A percentile compares a stretch with the other conserved stretches of the same genome.
phyloP scores from a whole-genome alignment of 2,888 invertebrate species.

The Heliconius sara region DNA sequence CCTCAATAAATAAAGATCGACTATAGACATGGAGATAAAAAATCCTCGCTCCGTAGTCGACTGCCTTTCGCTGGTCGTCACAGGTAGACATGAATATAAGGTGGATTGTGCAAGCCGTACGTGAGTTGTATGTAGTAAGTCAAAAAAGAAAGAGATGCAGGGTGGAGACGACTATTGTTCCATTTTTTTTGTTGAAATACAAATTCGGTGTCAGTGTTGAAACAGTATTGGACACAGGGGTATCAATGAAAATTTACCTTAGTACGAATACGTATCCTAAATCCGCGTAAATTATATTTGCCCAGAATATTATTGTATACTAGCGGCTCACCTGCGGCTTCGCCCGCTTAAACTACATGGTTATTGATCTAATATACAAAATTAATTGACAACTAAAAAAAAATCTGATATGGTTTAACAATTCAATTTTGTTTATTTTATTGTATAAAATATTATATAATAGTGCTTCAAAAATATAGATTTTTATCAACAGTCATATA shows the following conservation, averaged over 20 bases:
- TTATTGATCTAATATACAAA: too few relatives aligned
- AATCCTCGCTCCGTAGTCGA: conserved; percentile 29
- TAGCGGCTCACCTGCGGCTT: too few relatives aligned
- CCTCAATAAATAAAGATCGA: conserved; percentile 45
- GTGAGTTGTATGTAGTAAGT: conserved; percentile 20
- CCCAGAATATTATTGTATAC: not conserved
- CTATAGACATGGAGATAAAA: conserved; percentile 39
- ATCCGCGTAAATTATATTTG: not conserved
- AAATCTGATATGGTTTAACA: too few relatives aligned
- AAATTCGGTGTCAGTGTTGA: conserved; percentile 3
- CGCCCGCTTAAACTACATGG: too few relatives aligned
- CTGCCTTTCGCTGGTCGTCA: conserved; percentile 38
- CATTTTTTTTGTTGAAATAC: conserved; percentile 6
- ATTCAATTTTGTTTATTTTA: too few relatives aligned
- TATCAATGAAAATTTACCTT: not conserved
- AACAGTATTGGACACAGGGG: not conserved
- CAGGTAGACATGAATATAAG: conserved; percentile 38
- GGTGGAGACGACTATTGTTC: conserved; percentile 23
- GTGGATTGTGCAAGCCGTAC: conserved; percentile 32
- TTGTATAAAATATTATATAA: too few relatives aligned
- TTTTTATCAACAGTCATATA: too few relatives aligned
- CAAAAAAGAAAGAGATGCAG: conserved; percentile 32
- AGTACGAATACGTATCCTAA: not conserved
- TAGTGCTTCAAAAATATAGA: too few relatives aligned
- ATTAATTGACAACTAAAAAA: too few relatives aligned